Percentiles rank a stretch among this genome's conserved stretches.
phyloP scores from a whole-genome alignment of 2,888 invertebrate species.

The Nineta flava region DNA sequence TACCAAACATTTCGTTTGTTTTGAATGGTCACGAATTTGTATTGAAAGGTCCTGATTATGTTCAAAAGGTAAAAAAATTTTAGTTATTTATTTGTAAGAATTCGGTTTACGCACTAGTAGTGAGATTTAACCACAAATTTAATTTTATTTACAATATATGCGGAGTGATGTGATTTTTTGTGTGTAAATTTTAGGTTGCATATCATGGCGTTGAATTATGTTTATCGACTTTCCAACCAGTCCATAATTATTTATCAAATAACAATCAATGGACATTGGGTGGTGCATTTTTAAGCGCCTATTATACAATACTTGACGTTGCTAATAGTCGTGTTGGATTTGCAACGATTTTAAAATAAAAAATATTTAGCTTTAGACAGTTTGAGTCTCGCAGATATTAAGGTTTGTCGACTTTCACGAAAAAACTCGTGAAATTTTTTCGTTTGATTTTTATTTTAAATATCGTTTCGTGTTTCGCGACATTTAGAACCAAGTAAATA shows the following conservation, averaged over 20 bases:
- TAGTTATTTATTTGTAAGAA: slow-evolving; percentile 13
- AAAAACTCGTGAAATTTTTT: too few species aligned
- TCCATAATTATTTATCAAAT: slow-evolving; percentile 11
- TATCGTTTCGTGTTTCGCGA: too few species aligned
- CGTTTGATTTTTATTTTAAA: too few species aligned
- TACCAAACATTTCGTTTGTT: slow-evolving; percentile 42
- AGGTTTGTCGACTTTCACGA: too few species aligned
- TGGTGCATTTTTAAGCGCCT: slow-evolving; percentile 31
- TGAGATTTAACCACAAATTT: too few species aligned
- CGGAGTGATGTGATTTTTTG: not conserved
- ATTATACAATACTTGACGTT: slow-evolving; percentile 31
- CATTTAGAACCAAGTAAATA: too few species aligned
- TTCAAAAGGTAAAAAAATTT: slow-evolving; percentile 32
- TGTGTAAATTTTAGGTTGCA: slow-evolving; percentile 23
- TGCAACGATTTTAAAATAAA: slow-evolving; percentile 17
- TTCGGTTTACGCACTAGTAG: not conserved
- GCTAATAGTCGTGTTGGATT: slow-evolving; percentile 25
- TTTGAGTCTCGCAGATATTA: too few species aligned
- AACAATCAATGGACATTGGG: slow-evolving; percentile 28
- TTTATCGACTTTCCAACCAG: slow-evolving; percentile 27
- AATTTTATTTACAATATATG: too few species aligned
- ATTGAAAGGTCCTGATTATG: slow-evolving; percentile 44
- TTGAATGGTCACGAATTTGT: slow-evolving; percentile 40
- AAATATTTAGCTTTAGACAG: too few species aligned
- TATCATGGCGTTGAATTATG: slow-evolving; percentile 23